Evolutionary conservation across 1,140 invertebrate genomes (phyloP), one percentile per base, ranked within the genome.

Genomic region (Lordiphosa mommai): DNA sequence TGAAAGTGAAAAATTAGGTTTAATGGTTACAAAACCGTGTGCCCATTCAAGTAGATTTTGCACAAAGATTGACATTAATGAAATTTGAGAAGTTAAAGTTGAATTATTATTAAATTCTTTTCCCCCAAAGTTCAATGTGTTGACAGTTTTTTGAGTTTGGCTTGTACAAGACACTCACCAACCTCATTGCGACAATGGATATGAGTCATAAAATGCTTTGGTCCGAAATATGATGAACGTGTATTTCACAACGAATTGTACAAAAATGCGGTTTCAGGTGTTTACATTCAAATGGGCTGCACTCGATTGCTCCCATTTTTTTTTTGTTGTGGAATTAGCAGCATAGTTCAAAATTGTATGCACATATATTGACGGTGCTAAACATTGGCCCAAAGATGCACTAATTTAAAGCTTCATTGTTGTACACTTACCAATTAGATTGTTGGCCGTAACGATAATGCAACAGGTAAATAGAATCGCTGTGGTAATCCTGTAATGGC

Each of bases 401-500:
- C 74, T 66, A 79, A 79, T 53, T 60, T 33, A 2, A 7, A 32
- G 27, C 3, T 47, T 3, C 23, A 3, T 53, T 43, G 32, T 63
- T 36, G 55, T 37, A 32, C 40, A 91, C 91, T 93, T 91, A 95
- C 95, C 95, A 89, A 96, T 96, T 33, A 96, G 91, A 89, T 95
- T 96, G 89, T 95, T 96, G 46, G 95, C 95, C 4, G 96, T 96
- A 23, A 97, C 94, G 48, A 97, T 93, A 67, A 97, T 94, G 89
- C 95, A 96, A 89, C 93, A 95, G 9, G 95, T 92, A 86, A 97
- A 96, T 8, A 97, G 90, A 70, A 97, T 94, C 29, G 96, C 94
- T 17, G 95, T 93, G 0, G 96, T 97, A 79, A 96, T 93, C 88
- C 95, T 92, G 87, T 97, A 98, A 86, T 97, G 96, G 63, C 96